Conservation (phyloP, 2,113 vertebrate genomes). For the Marmota flaviventris region DNA sequence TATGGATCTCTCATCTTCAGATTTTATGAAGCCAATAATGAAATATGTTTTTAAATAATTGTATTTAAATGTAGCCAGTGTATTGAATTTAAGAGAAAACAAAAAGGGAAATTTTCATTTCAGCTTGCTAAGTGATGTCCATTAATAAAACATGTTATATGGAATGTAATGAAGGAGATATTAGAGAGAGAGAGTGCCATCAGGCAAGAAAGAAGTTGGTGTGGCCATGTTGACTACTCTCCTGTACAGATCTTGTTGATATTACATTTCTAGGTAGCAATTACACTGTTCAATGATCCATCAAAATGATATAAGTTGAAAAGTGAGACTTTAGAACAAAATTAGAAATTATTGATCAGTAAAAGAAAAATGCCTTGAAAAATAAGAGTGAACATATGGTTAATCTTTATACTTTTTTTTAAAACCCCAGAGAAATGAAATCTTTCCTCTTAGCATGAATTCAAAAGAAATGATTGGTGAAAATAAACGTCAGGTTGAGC, state of each 20-base stretch:
- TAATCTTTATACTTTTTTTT: background rate
- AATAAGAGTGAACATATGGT: background rate
- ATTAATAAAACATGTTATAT: background rate
- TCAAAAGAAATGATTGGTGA: background rate
- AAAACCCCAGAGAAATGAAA: background rate
- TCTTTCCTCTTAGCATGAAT: background rate
- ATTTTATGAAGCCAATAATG: background rate
- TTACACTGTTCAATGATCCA: slow-evolving; percentile 18
- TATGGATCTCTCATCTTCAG: background rate
- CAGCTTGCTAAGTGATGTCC: background rate
- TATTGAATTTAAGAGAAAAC: background rate
- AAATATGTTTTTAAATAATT: background rate
- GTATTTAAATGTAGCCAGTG: background rate
- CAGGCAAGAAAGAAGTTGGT: background rate
- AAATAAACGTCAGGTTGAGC: slow-evolving; percentile 13
- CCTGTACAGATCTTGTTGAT: background rate
- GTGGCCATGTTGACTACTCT: background rate
- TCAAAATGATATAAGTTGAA: background rate
- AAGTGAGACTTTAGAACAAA: background rate
- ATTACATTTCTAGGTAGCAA: background rate
- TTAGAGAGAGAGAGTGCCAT: background rate
- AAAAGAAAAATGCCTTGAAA: background rate
- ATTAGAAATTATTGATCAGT: slow-evolving; percentile 22
- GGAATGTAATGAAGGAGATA: background rate
- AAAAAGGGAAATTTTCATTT: background rate